Conservation (phyloP, 2,888 invertebrate species). For the Hemicrepidius hirtus region DNA sequence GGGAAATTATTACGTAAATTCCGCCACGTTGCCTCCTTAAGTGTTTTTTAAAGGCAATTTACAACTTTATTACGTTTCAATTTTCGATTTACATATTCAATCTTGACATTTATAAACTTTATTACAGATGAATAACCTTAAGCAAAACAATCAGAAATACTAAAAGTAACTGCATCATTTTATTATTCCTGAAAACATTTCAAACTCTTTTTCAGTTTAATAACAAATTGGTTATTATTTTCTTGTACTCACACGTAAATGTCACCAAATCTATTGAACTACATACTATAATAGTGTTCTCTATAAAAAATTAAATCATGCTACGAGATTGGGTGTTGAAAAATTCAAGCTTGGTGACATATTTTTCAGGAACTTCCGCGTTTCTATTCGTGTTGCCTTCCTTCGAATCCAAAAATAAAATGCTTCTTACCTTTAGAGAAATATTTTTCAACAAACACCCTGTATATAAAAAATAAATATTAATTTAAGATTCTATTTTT, state of each 20-base stretch:
- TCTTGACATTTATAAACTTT: neutral
- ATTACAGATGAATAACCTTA: neutral
- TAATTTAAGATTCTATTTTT: too few relatives aligned
- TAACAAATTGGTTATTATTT: constrained; percentile 4
- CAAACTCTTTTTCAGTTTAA: too few relatives aligned
- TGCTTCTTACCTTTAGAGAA: too few relatives aligned
- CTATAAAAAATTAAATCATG: constrained; percentile 14
- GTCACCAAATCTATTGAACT: constrained; percentile 19
- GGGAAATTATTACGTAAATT: constrained; percentile 18
- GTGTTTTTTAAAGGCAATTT: constrained; percentile 34
- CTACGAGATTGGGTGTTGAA: neutral
- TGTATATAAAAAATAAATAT: too few relatives aligned
- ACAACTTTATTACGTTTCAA: constrained; percentile 29
- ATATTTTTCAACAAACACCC: too few relatives aligned
- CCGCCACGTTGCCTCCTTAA: constrained; percentile 25
- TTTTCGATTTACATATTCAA: constrained; percentile 39
- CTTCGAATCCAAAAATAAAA: too few relatives aligned
- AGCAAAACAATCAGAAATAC: too few relatives aligned
- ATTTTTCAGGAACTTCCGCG: neutral
- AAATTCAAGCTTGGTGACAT: constrained; percentile 20
- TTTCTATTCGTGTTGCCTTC: too few relatives aligned
- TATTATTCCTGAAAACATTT: too few relatives aligned
- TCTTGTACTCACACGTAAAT: constrained; percentile 28
- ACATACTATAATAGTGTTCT: neutral
- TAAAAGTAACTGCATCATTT: too few relatives aligned